A percentile compares a stretch with the other conserved stretches of the same genome.
Conservation (phyloP, 2,797 vertebrate species). For the Pelochelys cantorii region DNA sequence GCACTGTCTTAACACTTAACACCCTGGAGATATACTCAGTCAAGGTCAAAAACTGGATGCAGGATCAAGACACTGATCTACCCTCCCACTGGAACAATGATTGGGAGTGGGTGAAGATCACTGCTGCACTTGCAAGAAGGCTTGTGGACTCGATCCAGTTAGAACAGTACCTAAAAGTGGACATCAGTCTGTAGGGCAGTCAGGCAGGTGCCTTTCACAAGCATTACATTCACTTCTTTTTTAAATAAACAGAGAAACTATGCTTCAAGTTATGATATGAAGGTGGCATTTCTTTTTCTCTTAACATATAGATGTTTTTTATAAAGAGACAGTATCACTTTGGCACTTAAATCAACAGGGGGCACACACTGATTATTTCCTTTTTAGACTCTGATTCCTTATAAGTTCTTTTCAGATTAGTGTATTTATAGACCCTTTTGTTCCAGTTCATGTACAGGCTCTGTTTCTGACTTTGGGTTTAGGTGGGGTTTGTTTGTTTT, state of each 20-base stretch:
- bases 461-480: constrained; percentile 19
- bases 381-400: constrained; percentile 25
- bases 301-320: constrained; percentile 1
- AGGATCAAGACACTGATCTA: neutral
- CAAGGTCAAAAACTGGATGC: neutral
- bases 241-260: neutral
- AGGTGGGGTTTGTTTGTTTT: neutral
- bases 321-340: constrained; percentile 5
- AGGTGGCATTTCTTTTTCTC: constrained; percentile 19
- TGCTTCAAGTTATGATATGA: neutral
- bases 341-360: constrained; percentile 43
- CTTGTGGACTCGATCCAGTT: neutral
- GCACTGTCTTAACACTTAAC: neutral
- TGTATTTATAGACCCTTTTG: constrained; percentile 23
- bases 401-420: constrained; percentile 25
- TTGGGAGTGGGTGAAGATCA: neutral
- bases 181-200: neutral
- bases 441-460: constrained; percentile 24
- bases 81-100: neutral
- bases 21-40: neutral
- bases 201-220: neutral
- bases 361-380: neutral
- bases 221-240: neutral
- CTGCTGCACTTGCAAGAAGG: fast-evolving
- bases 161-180: neutral